Conservation (phyloP, 2,113 vertebrate genomes). For the Oncorhynchus gorbuscha region DNA sequence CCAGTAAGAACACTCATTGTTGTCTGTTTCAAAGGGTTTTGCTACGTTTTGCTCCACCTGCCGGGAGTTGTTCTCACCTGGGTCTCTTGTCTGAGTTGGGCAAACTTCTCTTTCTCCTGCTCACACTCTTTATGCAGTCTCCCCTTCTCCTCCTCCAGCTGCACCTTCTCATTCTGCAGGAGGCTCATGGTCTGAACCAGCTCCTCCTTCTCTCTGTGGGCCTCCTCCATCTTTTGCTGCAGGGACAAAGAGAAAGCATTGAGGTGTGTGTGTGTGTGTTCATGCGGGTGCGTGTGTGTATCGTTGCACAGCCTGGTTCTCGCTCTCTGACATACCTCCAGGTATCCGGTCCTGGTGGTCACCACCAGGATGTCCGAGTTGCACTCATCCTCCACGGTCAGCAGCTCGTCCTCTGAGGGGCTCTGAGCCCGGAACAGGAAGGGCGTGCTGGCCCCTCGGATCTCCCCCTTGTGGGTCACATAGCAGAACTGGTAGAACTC, state of each 20-base stretch:
- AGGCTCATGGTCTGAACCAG: slow-evolving; percentile 80
- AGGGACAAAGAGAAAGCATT: slow-evolving; percentile 22
- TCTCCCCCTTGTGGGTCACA: slow-evolving; percentile 96
- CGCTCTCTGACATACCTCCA: slow-evolving; percentile 79
- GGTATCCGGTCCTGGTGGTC: slow-evolving; percentile 92
- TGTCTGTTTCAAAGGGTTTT: neutral
- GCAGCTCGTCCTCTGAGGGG: slow-evolving; percentile 88
- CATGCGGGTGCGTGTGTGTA: neutral
- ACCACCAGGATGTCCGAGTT: slow-evolving; percentile 98
- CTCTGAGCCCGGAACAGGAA: slow-evolving; percentile 92
- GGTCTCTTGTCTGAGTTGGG: slow-evolving; percentile 80
- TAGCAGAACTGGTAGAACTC: slow-evolving; percentile 99
- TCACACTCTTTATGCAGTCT: slow-evolving; percentile 77
- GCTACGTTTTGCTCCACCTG: neutral
- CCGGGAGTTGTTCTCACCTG: slow-evolving; percentile 74
- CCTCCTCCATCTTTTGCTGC: slow-evolving; percentile 95
- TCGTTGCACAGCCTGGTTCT: neutral
- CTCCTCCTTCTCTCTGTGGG: slow-evolving; percentile 89
- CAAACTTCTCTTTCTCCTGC: slow-evolving; percentile 79
- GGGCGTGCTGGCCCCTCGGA: slow-evolving; percentile 97
- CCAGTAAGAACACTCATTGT: neutral
- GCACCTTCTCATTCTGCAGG: slow-evolving; percentile 83
- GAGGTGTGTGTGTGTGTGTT: neutral
- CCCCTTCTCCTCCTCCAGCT: slow-evolving; percentile 84
- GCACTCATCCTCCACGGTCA: slow-evolving; percentile 96